These are phyloP conservation scores for Phrynocephalus vlangalii DNA, from an alignment of 2,797 vertebrate species.

Conservation along the genomic window DNA sequence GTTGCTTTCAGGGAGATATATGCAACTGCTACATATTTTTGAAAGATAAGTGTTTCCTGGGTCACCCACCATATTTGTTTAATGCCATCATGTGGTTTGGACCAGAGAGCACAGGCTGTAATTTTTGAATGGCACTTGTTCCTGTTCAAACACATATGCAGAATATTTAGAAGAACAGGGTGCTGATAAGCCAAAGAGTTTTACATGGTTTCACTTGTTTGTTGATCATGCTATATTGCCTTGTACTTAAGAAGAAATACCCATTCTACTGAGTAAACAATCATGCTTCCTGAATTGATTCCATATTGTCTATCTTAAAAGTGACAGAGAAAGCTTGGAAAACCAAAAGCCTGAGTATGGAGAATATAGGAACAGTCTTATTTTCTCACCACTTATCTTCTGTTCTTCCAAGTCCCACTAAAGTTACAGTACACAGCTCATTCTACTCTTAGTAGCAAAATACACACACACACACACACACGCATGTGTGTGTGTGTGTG, in stretches of 20 bases:
- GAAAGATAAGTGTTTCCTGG: background rate
- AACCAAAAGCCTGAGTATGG: background rate
- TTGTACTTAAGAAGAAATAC: background rate
- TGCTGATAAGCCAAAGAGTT: background rate
- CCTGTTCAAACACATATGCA: constrained; percentile 10
- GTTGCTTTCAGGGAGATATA: background rate
- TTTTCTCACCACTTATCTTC: no score
- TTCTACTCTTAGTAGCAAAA: no score
- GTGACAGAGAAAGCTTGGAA: constrained; percentile 8
- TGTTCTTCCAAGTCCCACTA: background rate
- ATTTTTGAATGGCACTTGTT: background rate
- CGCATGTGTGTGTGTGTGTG: no score
- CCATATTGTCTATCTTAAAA: background rate
- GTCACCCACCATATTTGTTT: background rate
- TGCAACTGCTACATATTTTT: background rate
- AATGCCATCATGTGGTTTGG: background rate
- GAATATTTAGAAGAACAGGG: background rate
- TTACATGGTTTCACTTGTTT: constrained; percentile 10
- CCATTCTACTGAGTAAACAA: background rate
- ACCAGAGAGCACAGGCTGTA: background rate
- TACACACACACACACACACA: no score
- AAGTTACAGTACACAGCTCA: no score
- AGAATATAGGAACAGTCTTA: background rate
- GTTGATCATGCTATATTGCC: constrained; percentile 1
- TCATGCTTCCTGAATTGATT: no score